Percentiles rank a stretch among this genome's conserved stretches.
Evolutionary conservation across 2,888 invertebrate genomes (phyloP).

Genomic region (Tillus elongatus): DNA sequence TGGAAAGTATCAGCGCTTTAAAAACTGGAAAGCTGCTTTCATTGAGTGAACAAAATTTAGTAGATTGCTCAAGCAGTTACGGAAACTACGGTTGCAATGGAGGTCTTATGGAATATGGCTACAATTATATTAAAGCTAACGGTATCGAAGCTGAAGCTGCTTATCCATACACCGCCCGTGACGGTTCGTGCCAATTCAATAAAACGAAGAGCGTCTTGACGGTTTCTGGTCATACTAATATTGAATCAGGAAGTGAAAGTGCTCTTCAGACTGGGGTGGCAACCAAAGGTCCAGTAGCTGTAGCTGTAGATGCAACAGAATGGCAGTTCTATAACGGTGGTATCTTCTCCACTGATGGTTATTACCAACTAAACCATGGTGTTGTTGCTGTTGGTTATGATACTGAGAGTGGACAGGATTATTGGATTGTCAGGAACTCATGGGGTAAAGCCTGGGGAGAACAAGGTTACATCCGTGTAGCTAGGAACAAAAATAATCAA

Average conservation of each 20-base stretch:
- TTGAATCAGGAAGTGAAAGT: constrained; percentile 60
- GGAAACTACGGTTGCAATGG: constrained; percentile 47
- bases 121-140: constrained; percentile 40
- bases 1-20: constrained; percentile 45
- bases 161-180: constrained; percentile 45
- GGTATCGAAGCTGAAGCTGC: constrained; percentile 47
- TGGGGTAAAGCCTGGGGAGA: constrained; percentile 44
- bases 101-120: constrained; percentile 44
- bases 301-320: constrained; percentile 80
- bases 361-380: constrained; percentile 66
- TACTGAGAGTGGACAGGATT: constrained; percentile 48
- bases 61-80: constrained; percentile 45
- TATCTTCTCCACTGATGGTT: constrained; percentile 62
- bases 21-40: constrained; percentile 43
- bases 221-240: constrained; percentile 57
- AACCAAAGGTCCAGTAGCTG: constrained; percentile 75
- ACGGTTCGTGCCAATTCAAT: constrained; percentile 20
- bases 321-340: constrained; percentile 66
- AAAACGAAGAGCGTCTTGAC: constrained; percentile 12
- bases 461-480: constrained; percentile 29
- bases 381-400: constrained; percentile 71
- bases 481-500: constrained; percentile 49
- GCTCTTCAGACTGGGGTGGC: constrained; percentile 67
- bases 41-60: constrained; percentile 48
- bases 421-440: constrained; percentile 63